phyloP scores from a whole-genome alignment of 2,888 invertebrate species.

The Troides aeacus region DNA sequence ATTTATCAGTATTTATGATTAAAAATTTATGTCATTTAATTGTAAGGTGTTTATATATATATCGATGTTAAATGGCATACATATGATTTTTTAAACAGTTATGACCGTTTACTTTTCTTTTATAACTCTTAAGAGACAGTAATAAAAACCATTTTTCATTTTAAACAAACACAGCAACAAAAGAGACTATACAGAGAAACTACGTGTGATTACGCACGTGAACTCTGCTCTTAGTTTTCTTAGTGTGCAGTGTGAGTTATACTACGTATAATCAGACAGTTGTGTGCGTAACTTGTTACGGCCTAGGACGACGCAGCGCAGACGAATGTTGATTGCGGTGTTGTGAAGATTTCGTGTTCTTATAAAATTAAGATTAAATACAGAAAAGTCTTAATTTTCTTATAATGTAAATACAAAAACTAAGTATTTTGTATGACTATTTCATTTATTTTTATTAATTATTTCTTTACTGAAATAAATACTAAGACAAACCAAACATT shows the following conservation, averaged over 20 bases:
- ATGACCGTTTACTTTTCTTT: neutral
- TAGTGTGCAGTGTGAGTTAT: conserved; percentile 35
- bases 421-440: neutral
- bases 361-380: conserved; percentile 27
- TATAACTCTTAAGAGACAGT: neutral
- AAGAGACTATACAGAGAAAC: conserved; percentile 10
- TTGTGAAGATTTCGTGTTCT: conserved; percentile 47
- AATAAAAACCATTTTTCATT: neutral
- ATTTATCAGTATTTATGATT: no score
- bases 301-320: conserved; percentile 46
- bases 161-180: neutral
- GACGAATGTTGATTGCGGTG: conserved; percentile 39
- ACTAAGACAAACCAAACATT: conserved; percentile 36
- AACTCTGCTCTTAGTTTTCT: conserved; percentile 25
- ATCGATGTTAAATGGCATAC: neutral
- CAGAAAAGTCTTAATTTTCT: conserved; percentile 3
- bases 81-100: neutral
- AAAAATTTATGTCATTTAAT: no score
- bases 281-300: conserved; percentile 45
- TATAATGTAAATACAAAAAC: conserved; percentile 10
- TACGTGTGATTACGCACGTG: conserved; percentile 33
- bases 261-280: conserved; percentile 9
- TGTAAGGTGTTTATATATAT: no score
- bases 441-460: conserved; percentile 35
- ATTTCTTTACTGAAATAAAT: conserved; percentile 32